Conservation (phyloP, 2,888 invertebrate species). For the Macrophya alboannulata region DNA sequence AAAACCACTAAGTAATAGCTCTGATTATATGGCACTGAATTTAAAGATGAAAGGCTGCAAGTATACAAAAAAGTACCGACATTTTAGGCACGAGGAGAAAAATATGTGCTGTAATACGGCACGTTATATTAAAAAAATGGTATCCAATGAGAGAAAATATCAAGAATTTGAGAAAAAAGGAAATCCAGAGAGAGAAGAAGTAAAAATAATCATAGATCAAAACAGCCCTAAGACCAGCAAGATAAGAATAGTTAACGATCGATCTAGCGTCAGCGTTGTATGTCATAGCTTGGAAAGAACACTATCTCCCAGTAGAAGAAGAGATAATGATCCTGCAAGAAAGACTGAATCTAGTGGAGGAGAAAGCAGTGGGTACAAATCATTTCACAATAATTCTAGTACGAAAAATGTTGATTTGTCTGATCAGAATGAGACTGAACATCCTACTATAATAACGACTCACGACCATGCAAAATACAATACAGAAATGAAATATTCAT, state of each 20-base stretch:
- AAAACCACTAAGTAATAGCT: background rate
- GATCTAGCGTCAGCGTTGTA: constrained; percentile 42
- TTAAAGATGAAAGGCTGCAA: constrained; percentile 25
- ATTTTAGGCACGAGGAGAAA: constrained; percentile 22
- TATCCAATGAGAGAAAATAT: constrained; percentile 29
- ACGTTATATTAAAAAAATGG: constrained; percentile 38
- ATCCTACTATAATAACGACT: background rate
- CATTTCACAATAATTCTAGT: constrained; percentile 34
- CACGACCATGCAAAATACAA: background rate
- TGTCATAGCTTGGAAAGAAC: constrained; percentile 34
- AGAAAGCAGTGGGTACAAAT: constrained; percentile 55
- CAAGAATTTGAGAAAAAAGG: background rate
- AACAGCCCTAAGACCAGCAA: constrained; percentile 38
- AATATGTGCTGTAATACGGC: constrained; percentile 38
- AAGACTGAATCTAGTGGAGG: constrained; percentile 43
- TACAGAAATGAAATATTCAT: constrained; percentile 13
- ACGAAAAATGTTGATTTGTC: constrained; percentile 21
- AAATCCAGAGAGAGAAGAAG: background rate
- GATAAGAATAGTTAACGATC: constrained; percentile 39
- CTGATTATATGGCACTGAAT: constrained; percentile 8
- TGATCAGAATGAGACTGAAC: background rate
- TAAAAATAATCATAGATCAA: constrained; percentile 41
- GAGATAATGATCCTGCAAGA: background rate
- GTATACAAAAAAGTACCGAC: constrained; percentile 32
- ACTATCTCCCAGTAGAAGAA: background rate